phyloP scores from a whole-genome alignment of 2,888 invertebrate species.

The Myopa testacea region DNA sequence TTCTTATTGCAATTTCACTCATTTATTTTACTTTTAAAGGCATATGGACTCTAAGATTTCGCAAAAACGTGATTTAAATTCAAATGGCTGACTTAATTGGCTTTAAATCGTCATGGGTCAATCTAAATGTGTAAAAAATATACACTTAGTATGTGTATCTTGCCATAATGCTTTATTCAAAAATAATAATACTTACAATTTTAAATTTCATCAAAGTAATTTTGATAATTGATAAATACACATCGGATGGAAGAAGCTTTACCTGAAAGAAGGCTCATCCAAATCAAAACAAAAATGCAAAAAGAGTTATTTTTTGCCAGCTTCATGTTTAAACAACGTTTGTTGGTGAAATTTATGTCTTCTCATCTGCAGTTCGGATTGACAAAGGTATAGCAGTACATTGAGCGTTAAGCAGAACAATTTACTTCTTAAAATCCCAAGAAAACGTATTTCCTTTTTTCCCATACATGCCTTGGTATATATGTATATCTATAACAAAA shows the following conservation, averaged over 20 bases:
- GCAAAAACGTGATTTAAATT: too few relatives aligned
- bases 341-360: background rate
- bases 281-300: constrained; percentile 59
- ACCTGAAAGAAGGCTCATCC: constrained; percentile 63
- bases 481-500: background rate
- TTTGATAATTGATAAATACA: background rate
- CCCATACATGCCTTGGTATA: background rate
- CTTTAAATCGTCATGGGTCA: too few relatives aligned
- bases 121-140: too few relatives aligned
- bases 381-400: background rate
- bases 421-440: background rate
- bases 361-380: constrained; percentile 19
- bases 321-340: constrained; percentile 22
- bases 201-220: background rate
- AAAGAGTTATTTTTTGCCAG: constrained; percentile 58
- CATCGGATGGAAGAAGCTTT: constrained; percentile 24
- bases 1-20: background rate
- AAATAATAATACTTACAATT: background rate
- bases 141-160: too few relatives aligned
- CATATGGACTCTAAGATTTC: too few relatives aligned
- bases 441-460: background rate
- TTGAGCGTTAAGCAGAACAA: background rate
- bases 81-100: too few relatives aligned
- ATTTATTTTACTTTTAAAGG: background rate
- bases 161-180: background rate